These are phyloP conservation scores for Corbicula japonica DNA, from an alignment of 2,888 invertebrate species.

Conservation along the genomic window DNA sequence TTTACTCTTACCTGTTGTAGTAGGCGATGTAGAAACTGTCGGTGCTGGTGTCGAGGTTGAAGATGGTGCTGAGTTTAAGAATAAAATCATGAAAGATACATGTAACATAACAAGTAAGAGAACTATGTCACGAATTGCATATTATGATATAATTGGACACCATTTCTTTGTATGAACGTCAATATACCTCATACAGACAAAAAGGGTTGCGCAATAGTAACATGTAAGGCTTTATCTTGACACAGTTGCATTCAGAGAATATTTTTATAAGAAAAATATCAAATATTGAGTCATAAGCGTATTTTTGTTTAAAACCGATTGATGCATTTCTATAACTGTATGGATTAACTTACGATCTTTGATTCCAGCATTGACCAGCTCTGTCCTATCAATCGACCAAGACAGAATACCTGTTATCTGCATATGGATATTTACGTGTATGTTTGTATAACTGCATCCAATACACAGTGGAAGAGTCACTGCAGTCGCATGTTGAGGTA, in stretches of 20 bases:
- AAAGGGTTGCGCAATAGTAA: conserved; percentile 2
- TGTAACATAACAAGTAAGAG: neutral
- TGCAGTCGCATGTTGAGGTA: conserved; percentile 24
- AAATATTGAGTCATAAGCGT: too few relatives aligned
- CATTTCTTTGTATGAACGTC: neutral
- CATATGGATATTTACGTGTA: conserved; percentile 46
- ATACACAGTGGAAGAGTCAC: conserved; percentile 50
- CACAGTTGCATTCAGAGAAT: too few relatives aligned
- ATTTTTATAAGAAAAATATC: too few relatives aligned
- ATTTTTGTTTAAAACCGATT: too few relatives aligned
- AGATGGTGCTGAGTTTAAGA: neutral
- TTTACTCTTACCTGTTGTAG: neutral
- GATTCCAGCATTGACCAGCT: conserved; percentile 60
- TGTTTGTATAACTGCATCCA: conserved; percentile 55
- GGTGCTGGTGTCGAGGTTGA: neutral
- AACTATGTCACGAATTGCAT: neutral
- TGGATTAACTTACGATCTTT: conserved; percentile 34
- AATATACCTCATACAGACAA: neutral
- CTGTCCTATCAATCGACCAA: conserved; percentile 66
- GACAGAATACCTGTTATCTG: conserved; percentile 58
- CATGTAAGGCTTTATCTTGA: too few relatives aligned
- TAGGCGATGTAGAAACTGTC: neutral
- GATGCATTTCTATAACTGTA: too few relatives aligned
- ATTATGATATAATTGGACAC: neutral
- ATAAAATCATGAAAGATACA: neutral